Base-by-base conservation (phyloP, 2,888 invertebrate genomes). In the Dichetophora obliterata region DNA sequence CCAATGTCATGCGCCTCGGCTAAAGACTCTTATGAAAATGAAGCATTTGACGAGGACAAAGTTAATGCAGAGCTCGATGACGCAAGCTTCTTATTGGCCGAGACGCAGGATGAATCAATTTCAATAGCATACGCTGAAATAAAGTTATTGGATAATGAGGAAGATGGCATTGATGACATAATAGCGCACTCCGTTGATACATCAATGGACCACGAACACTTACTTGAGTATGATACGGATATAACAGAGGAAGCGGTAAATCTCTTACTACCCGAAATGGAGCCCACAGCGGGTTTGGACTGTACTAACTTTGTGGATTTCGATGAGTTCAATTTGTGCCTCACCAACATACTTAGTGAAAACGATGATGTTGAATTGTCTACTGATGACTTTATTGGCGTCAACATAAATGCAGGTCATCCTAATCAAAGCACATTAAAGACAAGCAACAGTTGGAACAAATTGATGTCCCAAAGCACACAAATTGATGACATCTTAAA, bases 1-100 rank as follows among this genome's bases (percentile, higher is more conserved):
- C 92, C 91, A 90, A 86, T 90, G 91, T 91, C 90, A 89, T 88
- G 89, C 89, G 88, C 87, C 87, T 88, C 89, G 89, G 86, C 89
- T 87, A 88, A 83, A 80, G 82, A 82, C 80, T 78, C 82, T 71
- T 83, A 81, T 81, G 83, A 84, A 80, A 80, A 82, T 69, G 81
- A 81, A 68, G 48, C 68, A 61, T 78, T 75, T 57, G 82, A 84
- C 52, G 84, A 84, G 69, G 81, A 83, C 77, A 82, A 86, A 77
- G 80, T 85, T 61, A 54, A 76, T 72, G 73, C 59, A 69, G 14
- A 75, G 69, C 71, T 61, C 79, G 75, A 74, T 65, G 74, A 65
- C 11, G 72, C 77, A 50, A 77, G 72, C 75, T 85, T 84, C 79
- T 82, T 85, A 82, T 82, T 86, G 83, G 84, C 84, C 85, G 85